Evolutionary conservation across 2,797 vertebrate species (phyloP), one percentile per base, ranked within the genome.

Genomic region (Macroramphosus scolopax): DNA sequence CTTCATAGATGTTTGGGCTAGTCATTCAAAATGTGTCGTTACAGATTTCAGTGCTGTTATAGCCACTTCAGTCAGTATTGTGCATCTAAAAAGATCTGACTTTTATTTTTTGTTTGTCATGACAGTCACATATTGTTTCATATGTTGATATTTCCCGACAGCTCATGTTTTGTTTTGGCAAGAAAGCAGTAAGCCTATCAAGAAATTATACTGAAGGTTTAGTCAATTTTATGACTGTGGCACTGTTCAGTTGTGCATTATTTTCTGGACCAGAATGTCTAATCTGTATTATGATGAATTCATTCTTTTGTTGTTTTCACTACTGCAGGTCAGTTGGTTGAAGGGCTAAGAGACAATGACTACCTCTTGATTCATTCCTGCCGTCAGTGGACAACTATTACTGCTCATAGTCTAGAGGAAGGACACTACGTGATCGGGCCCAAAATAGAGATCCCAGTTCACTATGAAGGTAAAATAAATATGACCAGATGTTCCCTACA

Each of bases 381-480:
- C 63, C 93, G 96, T 30, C 97, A 98, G 82, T 99, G 97, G 97
- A 99, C 97, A 25, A 98, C 96, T 38, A 95, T 99, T 55, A 99
- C 97, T 49, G 97, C 97, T 77, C 97, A 99, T 77, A 99, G 96
- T 81, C 89, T 99, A 61, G 97, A 99, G 77, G 97, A 98, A 70
- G 97, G 97, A 54, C 96, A 99, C 87, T 99, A 99, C 29, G 97
- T 99, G 82, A 98, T 99, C 31, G 97, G 97, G 64, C 97, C 97
- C 46, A 98, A 98, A 91, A 98, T 99, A 83, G 96, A 99, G 88
- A 98, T 99, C 79, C 97, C 97, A 1, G 96, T 99, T 29, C 97
- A 99, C 86, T 99, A 98, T 87, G 94, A 96, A 92, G 97, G 97
- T 98, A 40, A 33, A 7, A 24, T 17, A 11, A 8, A 20, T 3